Evolutionary conservation across 2,888 invertebrate genomes (phyloP).

Genomic region (Drosophila imparisetae): DNA sequence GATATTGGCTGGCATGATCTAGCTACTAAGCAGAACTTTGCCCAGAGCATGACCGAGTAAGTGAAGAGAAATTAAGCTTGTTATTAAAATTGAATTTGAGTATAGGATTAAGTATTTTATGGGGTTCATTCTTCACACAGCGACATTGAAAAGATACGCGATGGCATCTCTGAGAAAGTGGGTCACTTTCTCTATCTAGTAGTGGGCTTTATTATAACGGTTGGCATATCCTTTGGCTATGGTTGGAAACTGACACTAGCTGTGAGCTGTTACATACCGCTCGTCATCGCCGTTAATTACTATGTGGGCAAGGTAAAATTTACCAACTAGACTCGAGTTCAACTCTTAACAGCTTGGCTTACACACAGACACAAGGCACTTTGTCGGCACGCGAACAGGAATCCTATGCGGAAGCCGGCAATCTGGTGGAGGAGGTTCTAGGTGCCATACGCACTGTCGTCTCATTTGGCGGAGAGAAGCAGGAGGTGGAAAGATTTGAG

Average conservation of each 20-base stretch:
- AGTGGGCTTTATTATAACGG: slow-evolving; percentile 86
- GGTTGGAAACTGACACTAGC: slow-evolving; percentile 95
- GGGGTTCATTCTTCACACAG: slow-evolving; percentile 83
- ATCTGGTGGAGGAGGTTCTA: slow-evolving; percentile 91
- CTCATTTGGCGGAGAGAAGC: slow-evolving; percentile 91
- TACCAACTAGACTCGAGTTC: not conserved
- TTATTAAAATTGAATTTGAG: not conserved
- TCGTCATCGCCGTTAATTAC: slow-evolving; percentile 90
- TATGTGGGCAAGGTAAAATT: slow-evolving; percentile 89
- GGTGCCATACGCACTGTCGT: slow-evolving; percentile 90
- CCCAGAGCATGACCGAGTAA: slow-evolving; percentile 91
- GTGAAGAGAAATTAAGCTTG: slow-evolving; percentile 75
- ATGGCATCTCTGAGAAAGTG: slow-evolving; percentile 94
- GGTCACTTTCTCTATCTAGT: slow-evolving; percentile 89
- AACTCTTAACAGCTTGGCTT: not conserved
- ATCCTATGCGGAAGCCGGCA: slow-evolving; percentile 91
- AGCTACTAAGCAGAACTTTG: slow-evolving; percentile 89
- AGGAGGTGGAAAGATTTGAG: slow-evolving; percentile 88
- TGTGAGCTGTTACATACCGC: slow-evolving; percentile 91
- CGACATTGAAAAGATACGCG: slow-evolving; percentile 91
- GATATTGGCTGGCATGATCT: slow-evolving; percentile 91
- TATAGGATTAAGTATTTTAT: not conserved
- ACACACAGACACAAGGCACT: slow-evolving; percentile 87
- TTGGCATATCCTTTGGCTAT: slow-evolving; percentile 90
- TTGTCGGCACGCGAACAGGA: slow-evolving; percentile 88